phyloP scores from a whole-genome alignment of 2,888 invertebrate species.

The Euplagia quadripunctaria region DNA sequence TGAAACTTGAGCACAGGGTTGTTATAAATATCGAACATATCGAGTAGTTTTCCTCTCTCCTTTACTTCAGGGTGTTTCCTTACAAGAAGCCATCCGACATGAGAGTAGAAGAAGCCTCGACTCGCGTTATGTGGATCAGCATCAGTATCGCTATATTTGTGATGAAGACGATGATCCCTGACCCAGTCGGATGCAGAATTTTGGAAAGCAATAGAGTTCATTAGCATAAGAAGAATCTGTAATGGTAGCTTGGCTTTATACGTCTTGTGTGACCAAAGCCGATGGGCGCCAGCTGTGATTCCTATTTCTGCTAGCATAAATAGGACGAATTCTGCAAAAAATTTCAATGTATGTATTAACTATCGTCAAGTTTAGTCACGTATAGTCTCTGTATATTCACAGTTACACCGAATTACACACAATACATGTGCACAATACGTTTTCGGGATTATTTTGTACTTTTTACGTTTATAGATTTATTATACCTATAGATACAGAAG shows the following conservation, averaged over 20 bases:
- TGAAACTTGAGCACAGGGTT: constrained; percentile 92
- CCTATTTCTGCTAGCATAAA: constrained; percentile 57
- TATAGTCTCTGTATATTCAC: not conserved
- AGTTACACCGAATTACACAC: no score
- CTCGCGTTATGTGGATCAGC: constrained; percentile 90
- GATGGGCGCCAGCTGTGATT: constrained; percentile 64
- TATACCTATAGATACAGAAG: no score
- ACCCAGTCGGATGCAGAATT: constrained; percentile 88
- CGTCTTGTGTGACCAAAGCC: constrained; percentile 64
- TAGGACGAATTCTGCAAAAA: constrained; percentile 51
- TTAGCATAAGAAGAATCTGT: constrained; percentile 62
- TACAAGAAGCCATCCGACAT: constrained; percentile 94
- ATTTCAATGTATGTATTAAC: not conserved
- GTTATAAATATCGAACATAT: constrained; percentile 90
- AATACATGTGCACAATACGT: no score
- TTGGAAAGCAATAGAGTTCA: constrained; percentile 71
- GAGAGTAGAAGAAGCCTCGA: constrained; percentile 94
- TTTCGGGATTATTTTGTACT: no score
- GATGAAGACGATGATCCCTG: constrained; percentile 89
- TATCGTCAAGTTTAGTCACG: not conserved
- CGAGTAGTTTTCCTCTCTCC: constrained; percentile 89
- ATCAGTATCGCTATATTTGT: constrained; percentile 87
- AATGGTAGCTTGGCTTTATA: constrained; percentile 66
- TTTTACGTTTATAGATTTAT: no score
- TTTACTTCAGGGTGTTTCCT: constrained; percentile 92